Base-by-base conservation (phyloP, 2,888 invertebrate species). In the Cloeon dipterum region DNA sequence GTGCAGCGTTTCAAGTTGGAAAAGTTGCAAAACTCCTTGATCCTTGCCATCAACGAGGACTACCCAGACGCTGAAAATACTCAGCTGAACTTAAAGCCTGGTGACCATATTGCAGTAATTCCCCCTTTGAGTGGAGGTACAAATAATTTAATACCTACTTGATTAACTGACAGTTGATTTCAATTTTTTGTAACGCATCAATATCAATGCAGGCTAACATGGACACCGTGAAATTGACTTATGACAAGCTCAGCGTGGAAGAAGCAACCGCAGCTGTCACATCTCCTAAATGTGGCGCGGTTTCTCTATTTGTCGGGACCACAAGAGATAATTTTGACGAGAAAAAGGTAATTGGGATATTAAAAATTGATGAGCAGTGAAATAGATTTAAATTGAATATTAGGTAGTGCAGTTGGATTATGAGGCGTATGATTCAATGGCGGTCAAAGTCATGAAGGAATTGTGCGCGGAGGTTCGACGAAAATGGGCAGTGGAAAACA, bases 401-500 rank as follows among this genome's bases (percentile, higher is more conserved):
- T 50, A 75, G 71, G 91, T 94, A n/a, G 44, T 76, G n/a, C 66
- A 67, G 39, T 60, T 94, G 36, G 83, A 86, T 51, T 96, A 94
- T 59, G 93, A 94, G 58, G 86, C 88, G 0, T 94, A 93, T 52
- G 77, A 81, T 47, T 62, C 74, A 2, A 94, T 94, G 94, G 93
- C 88, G 1, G 46, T 77, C 5, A 83, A 81, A 51, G 70, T 77
- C 43, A 69, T 94, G 67, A 65, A 68, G 43, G 65, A 67, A 38
- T 75, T 93, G 25, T 89, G 89, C 52, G 51, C 59, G 1, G 67
- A 74, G 39, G 64, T 83, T 10, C 64, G 89, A 20, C 51, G 52
- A 10, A 68, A 74, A 50, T 93, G 88, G 81, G 60, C 68, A 32
- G 62, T 91, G 2, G 68, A 74, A 45, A 67, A 79, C 47, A 81